Evolutionary conservation across 2,113 vertebrate species (phyloP).

Genomic region (Artemisiospiza belli): DNA sequence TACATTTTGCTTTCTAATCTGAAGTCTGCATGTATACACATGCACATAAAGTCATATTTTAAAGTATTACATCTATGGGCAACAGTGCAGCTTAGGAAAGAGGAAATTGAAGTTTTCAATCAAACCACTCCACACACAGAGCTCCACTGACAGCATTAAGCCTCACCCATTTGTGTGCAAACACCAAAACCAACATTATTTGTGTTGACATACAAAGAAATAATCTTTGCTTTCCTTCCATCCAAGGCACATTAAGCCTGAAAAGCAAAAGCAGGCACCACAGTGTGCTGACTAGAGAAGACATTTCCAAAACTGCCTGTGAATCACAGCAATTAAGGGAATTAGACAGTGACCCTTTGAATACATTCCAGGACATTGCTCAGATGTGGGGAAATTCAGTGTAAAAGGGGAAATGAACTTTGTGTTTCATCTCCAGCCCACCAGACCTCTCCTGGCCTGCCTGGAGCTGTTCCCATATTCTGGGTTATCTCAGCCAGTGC

Average conservation of each 20-base stretch:
- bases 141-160: neutral
- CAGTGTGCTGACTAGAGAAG: neutral
- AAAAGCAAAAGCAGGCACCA: neutral
- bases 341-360: neutral
- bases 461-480: neutral
- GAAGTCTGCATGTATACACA: neutral
- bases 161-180: neutral
- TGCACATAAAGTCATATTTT: neutral
- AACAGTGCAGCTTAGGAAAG: neutral
- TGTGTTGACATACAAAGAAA: neutral
- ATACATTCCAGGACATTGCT: neutral
- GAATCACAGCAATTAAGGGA: neutral
- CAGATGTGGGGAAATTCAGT: neutral
- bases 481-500: rapidly evolving
- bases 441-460: neutral
- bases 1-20: neutral
- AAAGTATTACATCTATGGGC: neutral
- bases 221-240: neutral
- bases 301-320: neutral
- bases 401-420: neutral
- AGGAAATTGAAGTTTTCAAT: neutral
- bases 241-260: neutral
- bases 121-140: neutral
- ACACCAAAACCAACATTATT: neutral
- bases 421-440: neutral